These are phyloP conservation scores for Albula glossodonta DNA, from an alignment of 2,113 vertebrate genomes.

Conservation along the genomic window DNA sequence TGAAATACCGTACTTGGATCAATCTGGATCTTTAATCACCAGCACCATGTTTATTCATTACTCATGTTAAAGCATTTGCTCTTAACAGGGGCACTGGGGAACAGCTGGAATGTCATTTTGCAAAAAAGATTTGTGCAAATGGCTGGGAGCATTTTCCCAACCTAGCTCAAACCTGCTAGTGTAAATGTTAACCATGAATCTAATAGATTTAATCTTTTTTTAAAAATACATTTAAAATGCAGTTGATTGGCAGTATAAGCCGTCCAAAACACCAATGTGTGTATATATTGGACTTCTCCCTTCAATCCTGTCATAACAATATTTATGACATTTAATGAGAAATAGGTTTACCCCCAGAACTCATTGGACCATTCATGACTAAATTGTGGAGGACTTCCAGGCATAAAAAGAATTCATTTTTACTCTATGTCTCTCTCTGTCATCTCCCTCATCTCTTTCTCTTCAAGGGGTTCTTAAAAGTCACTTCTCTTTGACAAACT, in stretches of 20 bases:
- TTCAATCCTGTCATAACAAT: slow-evolving; percentile 37
- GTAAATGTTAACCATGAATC: slow-evolving; percentile 40
- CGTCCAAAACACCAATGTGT: slow-evolving; percentile 37
- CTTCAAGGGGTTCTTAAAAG: neutral
- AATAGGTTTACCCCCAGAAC: slow-evolving; percentile 14
- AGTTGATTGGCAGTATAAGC: slow-evolving; percentile 8
- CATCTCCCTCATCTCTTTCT: neutral
- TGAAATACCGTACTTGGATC: slow-evolving; percentile 8
- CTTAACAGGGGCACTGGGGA: slow-evolving; percentile 34
- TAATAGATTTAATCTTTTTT: slow-evolving; percentile 36
- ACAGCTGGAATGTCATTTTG: slow-evolving; percentile 36
- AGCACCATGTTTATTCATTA: slow-evolving; percentile 34
- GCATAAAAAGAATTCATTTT: slow-evolving; percentile 23
- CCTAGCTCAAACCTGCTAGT: slow-evolving; percentile 6
- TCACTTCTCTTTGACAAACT: neutral
- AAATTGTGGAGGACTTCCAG: slow-evolving; percentile 35
- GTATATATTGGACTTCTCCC: slow-evolving; percentile 27
- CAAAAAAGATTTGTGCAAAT: slow-evolving; percentile 31
- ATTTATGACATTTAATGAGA: slow-evolving; percentile 40
- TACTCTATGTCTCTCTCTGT: neutral
- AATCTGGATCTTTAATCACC: neutral
- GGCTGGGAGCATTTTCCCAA: slow-evolving; percentile 28
- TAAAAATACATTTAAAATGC: slow-evolving; percentile 42
- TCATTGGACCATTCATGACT: slow-evolving; percentile 26
- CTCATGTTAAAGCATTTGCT: slow-evolving; percentile 48